Conservation (phyloP, 2,888 invertebrate species). For the Labia minor region DNA sequence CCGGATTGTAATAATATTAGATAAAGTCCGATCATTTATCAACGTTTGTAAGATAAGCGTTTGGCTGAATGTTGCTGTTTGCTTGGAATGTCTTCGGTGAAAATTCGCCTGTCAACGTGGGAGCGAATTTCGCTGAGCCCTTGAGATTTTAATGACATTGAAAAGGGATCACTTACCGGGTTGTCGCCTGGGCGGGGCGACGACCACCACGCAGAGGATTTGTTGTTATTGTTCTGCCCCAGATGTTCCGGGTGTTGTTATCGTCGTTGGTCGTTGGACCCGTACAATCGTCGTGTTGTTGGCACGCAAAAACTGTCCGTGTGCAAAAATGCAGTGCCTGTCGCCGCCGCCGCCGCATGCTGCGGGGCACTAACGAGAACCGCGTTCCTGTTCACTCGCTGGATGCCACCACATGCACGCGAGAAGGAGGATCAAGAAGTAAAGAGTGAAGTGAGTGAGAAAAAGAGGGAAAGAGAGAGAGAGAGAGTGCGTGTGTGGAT, state of each 20-base stretch:
- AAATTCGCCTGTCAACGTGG: too few species aligned
- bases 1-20: too few species aligned
- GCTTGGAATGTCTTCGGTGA: too few species aligned
- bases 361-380: not conserved
- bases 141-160: too few species aligned
- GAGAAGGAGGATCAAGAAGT: not conserved
- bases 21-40: too few species aligned
- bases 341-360: constrained; percentile 3
- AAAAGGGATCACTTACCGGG: not conserved
- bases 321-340: not conserved
- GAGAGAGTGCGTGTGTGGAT: too few species aligned
- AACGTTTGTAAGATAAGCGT: too few species aligned
- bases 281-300: not conserved
- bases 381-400: not conserved
- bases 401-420: not conserved
- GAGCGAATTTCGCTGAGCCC: too few species aligned
- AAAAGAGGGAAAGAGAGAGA: not conserved
- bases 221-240: not conserved
- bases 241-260: not conserved
- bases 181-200: constrained; percentile 13
- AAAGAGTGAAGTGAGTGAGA: not conserved
- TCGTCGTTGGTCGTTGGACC: too few species aligned
- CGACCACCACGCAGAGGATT: not conserved
- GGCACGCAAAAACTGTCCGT: not conserved
- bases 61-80: too few species aligned